Evolutionary conservation across 2,888 invertebrate species (phyloP).

Genomic region (Amiota minor): DNA sequence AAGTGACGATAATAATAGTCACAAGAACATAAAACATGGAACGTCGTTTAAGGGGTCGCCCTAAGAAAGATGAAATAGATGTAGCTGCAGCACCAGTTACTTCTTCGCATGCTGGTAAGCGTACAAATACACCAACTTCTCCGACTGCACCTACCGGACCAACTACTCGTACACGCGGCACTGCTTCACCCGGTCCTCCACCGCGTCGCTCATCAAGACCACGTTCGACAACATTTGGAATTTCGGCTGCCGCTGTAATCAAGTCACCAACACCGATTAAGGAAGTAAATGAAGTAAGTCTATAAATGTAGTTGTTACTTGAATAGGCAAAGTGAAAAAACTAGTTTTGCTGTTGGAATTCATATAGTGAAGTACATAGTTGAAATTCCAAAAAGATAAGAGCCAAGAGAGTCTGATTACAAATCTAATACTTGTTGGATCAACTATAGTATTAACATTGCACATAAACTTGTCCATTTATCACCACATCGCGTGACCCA

Average conservation of each 20-base stretch:
- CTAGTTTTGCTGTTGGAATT: background rate
- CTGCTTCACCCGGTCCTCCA: slow-evolving; percentile 51
- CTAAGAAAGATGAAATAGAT: slow-evolving; percentile 48
- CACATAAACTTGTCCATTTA: no score
- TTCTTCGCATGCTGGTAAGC: slow-evolving; percentile 40
- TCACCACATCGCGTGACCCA: no score
- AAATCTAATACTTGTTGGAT: no score
- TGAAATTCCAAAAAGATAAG: background rate
- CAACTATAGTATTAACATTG: no score
- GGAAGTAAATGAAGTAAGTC: slow-evolving; percentile 62
- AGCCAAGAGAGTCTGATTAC: no score
- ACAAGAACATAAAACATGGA: slow-evolving; percentile 43
- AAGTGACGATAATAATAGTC: no score
- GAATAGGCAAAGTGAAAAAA: background rate
- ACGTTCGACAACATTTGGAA: slow-evolving; percentile 71
- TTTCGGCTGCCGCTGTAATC: slow-evolving; percentile 42
- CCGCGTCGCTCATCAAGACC: slow-evolving; percentile 75
- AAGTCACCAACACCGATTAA: slow-evolving; percentile 60
- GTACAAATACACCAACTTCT: slow-evolving; percentile 39
- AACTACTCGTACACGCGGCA: slow-evolving; percentile 51
- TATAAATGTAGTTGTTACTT: background rate
- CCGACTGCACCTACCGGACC: slow-evolving; percentile 25
- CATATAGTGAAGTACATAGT: background rate
- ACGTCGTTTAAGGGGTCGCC: slow-evolving; percentile 57
- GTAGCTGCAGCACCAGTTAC: slow-evolving; percentile 23